Conservation (phyloP, 2,113 vertebrate genomes). For the Paramisgurnus dabryanus region DNA sequence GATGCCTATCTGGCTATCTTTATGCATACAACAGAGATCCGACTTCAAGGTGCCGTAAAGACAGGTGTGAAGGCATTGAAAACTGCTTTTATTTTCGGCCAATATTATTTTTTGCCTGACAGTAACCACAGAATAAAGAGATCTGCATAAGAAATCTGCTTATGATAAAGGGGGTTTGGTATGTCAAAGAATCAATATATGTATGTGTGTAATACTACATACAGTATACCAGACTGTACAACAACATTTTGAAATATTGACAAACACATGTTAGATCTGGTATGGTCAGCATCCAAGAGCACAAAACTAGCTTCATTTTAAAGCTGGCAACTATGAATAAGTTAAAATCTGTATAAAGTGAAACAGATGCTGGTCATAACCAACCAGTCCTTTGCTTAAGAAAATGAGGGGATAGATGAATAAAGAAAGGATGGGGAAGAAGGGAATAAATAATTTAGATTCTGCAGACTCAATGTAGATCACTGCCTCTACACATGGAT, state of each 20-base stretch:
- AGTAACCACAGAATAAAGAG: constrained; percentile 45
- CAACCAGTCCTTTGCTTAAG: neutral
- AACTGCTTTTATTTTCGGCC: constrained; percentile 55
- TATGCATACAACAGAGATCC: constrained; percentile 27
- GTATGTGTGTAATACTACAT: neutral
- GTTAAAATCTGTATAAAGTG: neutral
- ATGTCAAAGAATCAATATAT: neutral
- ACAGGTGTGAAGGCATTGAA: neutral
- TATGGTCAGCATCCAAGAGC: neutral
- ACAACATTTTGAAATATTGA: neutral
- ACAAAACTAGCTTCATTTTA: neutral
- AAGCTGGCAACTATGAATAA: neutral
- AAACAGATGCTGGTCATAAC: neutral
- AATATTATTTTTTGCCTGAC: too few species aligned
- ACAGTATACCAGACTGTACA: neutral
- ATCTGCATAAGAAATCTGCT: constrained; percentile 28
- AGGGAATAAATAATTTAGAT: constrained; percentile 73
- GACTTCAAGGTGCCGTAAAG: constrained; percentile 22
- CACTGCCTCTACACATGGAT: constrained; percentile 53
- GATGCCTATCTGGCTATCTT: neutral
- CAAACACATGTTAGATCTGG: neutral
- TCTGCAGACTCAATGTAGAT: constrained; percentile 72
- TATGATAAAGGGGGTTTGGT: neutral
- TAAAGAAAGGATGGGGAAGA: neutral
- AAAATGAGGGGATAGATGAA: neutral